These are phyloP conservation scores for Euspilapteryx auroguttella DNA, from an alignment of 2,888 invertebrate species.

Conservation along the genomic window DNA sequence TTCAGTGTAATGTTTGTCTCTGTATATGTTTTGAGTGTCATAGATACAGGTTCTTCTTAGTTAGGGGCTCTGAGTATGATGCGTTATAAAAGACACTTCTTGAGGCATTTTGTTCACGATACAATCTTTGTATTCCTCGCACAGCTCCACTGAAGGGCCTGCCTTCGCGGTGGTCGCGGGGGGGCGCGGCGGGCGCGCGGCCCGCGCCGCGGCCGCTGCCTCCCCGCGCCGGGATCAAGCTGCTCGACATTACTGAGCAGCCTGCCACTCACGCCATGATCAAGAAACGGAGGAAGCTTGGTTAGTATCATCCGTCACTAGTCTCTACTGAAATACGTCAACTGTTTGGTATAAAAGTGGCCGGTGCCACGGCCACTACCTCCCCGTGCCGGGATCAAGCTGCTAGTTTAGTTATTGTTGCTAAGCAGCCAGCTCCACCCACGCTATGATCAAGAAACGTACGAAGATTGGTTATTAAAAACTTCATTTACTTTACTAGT, in stretches of 20 bases:
- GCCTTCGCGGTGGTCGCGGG: conserved; percentile 67
- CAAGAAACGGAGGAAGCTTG: conserved; percentile 82
- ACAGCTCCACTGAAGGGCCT: conserved; percentile 90
- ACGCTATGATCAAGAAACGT: too few species aligned
- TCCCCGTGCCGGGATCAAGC: conserved; percentile 16
- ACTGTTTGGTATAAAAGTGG: conserved; percentile 6
- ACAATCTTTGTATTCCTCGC: too few species aligned
- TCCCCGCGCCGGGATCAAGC: conserved; percentile 90
- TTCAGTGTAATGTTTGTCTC: too few species aligned
- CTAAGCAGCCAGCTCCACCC: too few species aligned
- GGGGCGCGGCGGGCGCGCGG: conserved; percentile 12
- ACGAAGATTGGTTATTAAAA: too few species aligned
- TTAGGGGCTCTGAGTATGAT: too few species aligned
- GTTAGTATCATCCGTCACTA: conserved; percentile 27
- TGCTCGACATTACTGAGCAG: conserved; percentile 92
- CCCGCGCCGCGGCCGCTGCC: conserved; percentile 59
- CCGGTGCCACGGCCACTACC: conserved; percentile 9
- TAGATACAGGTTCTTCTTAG: too few species aligned
- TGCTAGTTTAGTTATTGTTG: too few species aligned
- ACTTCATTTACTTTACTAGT: too few species aligned
- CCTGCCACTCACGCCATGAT: conserved; percentile 75
- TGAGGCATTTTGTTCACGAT: too few species aligned
- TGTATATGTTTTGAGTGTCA: too few species aligned
- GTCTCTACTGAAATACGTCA: conserved; percentile 20
- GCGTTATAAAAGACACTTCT: too few species aligned